Percentiles rank a stretch among this genome's conserved stretches.
Conservation (phyloP, 2,888 invertebrate genomes). For the Lepidonotus clava region DNA sequence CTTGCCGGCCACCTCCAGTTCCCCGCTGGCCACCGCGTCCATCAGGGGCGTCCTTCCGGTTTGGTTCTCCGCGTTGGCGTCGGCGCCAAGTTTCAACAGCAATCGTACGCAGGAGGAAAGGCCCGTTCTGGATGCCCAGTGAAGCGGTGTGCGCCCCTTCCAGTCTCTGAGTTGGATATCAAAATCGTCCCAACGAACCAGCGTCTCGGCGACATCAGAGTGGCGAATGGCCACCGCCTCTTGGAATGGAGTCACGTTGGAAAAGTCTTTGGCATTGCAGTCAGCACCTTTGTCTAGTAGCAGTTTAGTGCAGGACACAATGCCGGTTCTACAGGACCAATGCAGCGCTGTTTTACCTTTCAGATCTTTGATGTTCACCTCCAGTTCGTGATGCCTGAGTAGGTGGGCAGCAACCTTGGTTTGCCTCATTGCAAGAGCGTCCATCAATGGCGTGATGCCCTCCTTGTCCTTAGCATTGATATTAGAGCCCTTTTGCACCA, state of each 20-base stretch:
- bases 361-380: slow-evolving; percentile 2
- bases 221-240: slow-evolving; percentile 33
- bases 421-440: slow-evolving; percentile 38
- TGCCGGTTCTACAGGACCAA: slow-evolving; percentile 19
- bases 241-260: slow-evolving; percentile 32
- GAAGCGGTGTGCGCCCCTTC: slow-evolving; percentile 28
- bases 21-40: slow-evolving; percentile 9
- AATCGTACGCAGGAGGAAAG: background rate
- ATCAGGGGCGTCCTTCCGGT: slow-evolving; percentile 5
- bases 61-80: background rate
- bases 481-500: background rate
- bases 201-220: slow-evolving; percentile 20
- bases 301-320: slow-evolving; percentile 8
- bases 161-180: slow-evolving; percentile 31
- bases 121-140: slow-evolving; percentile 21
- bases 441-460: slow-evolving; percentile 29
- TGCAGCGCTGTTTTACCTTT: slow-evolving; percentile 26
- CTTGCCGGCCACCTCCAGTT: background rate
- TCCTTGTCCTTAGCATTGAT: slow-evolving; percentile 28
- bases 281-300: background rate
- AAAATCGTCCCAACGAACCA: slow-evolving; percentile 29
- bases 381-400: background rate
- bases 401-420: background rate
- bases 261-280: slow-evolving; percentile 43
- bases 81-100: background rate